Conservation (phyloP, 2,888 invertebrate genomes). For the Thereva nobilitata region DNA sequence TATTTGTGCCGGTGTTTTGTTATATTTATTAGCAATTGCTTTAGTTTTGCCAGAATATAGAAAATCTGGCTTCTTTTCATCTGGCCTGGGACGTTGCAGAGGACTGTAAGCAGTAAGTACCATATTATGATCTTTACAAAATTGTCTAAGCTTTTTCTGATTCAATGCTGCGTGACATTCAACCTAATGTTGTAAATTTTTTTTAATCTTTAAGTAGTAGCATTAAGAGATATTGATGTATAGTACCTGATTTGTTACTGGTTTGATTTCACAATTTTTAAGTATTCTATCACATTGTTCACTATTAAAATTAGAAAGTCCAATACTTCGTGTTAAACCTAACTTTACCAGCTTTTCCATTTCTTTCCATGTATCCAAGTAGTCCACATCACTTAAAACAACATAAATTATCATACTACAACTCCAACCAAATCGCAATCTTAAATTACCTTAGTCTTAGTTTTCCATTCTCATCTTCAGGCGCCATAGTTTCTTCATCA, state of each 20-base stretch:
- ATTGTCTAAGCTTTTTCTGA: constrained; percentile 69
- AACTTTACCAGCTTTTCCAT: constrained; percentile 74
- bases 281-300: constrained; percentile 74
- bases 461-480: constrained; percentile 41
- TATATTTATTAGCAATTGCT: constrained; percentile 67
- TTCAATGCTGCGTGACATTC: constrained; percentile 69
- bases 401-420: constrained; percentile 7
- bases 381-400: constrained; percentile 66
- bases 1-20: constrained; percentile 71
- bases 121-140: constrained; percentile 67
- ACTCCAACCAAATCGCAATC: neutral
- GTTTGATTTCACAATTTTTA: constrained; percentile 66
- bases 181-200: constrained; percentile 44
- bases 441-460: constrained; percentile 45
- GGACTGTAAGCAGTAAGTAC: constrained; percentile 78
- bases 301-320: constrained; percentile 85
- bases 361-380: constrained; percentile 76
- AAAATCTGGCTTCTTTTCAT: constrained; percentile 70
- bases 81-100: constrained; percentile 74
- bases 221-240: too few relatives aligned
- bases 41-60: constrained; percentile 59
- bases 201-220: neutral
- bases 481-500: constrained; percentile 48
- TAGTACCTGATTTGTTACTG: constrained; percentile 65
- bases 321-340: constrained; percentile 77